Conservation (phyloP, 2,888 invertebrate species). For the Nomada flava region DNA sequence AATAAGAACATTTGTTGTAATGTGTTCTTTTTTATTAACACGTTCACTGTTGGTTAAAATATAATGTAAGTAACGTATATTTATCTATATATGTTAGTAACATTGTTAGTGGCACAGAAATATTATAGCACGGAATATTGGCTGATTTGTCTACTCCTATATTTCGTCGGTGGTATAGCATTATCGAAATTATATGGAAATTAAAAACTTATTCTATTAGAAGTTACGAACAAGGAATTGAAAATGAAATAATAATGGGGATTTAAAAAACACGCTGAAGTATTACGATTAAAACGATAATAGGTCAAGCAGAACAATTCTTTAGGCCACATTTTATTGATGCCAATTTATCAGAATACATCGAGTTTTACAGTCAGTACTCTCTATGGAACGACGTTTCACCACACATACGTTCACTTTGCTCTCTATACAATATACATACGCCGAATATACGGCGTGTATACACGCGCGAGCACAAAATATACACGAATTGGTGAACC, state of each 20-base stretch:
- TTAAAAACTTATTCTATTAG: no score
- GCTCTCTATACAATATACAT: constrained; percentile 62
- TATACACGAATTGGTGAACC: constrained; percentile 9
- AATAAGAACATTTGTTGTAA: no score
- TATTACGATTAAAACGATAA: not conserved
- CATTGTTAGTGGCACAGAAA: no score
- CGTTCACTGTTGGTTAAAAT: no score
- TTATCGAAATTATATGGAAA: no score
- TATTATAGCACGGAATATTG: no score
- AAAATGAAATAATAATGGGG: not conserved
- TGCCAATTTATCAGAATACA: constrained; percentile 76
- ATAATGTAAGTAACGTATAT: no score
- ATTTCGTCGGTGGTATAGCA: no score
- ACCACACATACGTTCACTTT: constrained; percentile 44
- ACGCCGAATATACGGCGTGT: constrained; percentile 64
- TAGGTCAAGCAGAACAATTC: not conserved
- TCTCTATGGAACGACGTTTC: constrained; percentile 67
- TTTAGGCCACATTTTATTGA: constrained; percentile 80
- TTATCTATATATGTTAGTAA: no score
- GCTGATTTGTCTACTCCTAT: no score
- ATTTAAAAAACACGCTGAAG: not conserved
- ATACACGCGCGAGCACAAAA: constrained; percentile 43
- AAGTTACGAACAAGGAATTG: no score
- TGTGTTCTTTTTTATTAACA: no score
- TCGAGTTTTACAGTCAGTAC: constrained; percentile 73